A percentile compares a stretch with the other conserved stretches of the same genome.
Evolutionary conservation across 1,140 invertebrate genomes (phyloP).

Genomic region (Drosophila bocki): DNA sequence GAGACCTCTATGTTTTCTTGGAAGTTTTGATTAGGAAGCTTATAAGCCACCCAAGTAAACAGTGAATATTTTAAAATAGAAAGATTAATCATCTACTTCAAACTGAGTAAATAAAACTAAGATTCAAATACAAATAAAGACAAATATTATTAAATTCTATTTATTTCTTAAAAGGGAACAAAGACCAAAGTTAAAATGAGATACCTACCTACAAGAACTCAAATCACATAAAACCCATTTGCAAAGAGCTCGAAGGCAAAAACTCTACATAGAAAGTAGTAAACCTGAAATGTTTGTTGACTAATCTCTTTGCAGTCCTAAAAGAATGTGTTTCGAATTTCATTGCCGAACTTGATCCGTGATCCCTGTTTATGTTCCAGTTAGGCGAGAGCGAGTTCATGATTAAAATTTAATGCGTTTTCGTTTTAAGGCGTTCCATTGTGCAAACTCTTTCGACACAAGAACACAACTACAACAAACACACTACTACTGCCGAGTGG

Average conservation of each 20-base stretch:
- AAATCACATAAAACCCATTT: neutral
- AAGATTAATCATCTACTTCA: neutral
- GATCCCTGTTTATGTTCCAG: slow-evolving; percentile 57
- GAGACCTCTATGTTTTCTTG: slow-evolving; percentile 22
- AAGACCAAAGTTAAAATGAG: too few species aligned
- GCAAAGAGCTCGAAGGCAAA: slow-evolving; percentile 3
- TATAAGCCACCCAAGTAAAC: slow-evolving; percentile 1
- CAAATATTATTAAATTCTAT: neutral
- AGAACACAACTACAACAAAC: slow-evolving; percentile 11
- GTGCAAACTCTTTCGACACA: slow-evolving; percentile 44
- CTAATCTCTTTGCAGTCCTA: slow-evolving; percentile 34
- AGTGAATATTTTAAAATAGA: neutral
- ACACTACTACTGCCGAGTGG: slow-evolving; percentile 4
- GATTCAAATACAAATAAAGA: neutral
- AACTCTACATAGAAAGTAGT: slow-evolving; percentile 14
- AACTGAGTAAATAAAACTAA: neutral
- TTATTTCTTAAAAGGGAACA: neutral
- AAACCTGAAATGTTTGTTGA: slow-evolving; percentile 39
- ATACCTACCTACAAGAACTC: neutral
- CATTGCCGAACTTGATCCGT: slow-evolving; percentile 44
- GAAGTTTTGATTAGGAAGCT: slow-evolving; percentile 21
- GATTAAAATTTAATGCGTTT: slow-evolving; percentile 66
- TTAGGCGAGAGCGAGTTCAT: slow-evolving; percentile 43
- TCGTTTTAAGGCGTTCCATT: slow-evolving; percentile 71
- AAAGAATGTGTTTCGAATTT: slow-evolving; percentile 44